Evolutionary conservation across 2,888 invertebrate species (phyloP), one percentile per base, ranked within the genome.

Genomic region (Fissipunctia ypsillon): DNA sequence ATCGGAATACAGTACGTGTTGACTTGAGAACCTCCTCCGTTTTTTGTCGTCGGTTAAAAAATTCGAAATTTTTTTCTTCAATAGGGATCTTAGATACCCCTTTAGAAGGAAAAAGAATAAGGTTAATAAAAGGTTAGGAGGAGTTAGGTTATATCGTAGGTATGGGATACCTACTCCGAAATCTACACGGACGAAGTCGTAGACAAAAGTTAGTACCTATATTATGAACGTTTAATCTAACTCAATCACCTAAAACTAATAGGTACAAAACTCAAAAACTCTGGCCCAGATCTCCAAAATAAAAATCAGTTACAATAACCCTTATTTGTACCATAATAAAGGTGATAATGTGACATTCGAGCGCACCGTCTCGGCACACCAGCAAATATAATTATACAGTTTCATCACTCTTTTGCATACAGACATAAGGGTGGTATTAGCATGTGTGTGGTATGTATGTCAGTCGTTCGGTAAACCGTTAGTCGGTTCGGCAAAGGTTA

Each of bases 401-500:
- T 56, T 45, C 43, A 28, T 75, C 48, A 57, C 35, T 70, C 78
- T 79, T 84, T 72, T 72, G 2, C 0, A 0, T 45, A 57, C 61
- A 7, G 1, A 0, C 2, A 57, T 83, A 83, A 83, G 77, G 79
- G 72, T 68, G 65, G 64, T 78, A 70, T 78, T 85, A 9, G 54
- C 48, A 31, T 64, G 68, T 56, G 65, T 76, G 19, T 61, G 38
- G 57, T 76, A 87, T 83, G 81, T 88, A 69, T 87, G 85, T 88
- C 86, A 87, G 81, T 75, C 74, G 81, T 64, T 59, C 73, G 61
- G 28, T 38, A 54, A 59, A 88, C 88, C 86, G 88, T 88, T 88
- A 87, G 70, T 59, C 14, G 31, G 76, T 81, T 84, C 78, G 78
- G 78, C 54, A 80, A 80, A 85, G 72, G 84, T 82, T 79, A 81